Evolutionary conservation across 1,140 invertebrate genomes (phyloP), one percentile per base, ranked within the genome.

Genomic region (Agraylea sexmaculata): DNA sequence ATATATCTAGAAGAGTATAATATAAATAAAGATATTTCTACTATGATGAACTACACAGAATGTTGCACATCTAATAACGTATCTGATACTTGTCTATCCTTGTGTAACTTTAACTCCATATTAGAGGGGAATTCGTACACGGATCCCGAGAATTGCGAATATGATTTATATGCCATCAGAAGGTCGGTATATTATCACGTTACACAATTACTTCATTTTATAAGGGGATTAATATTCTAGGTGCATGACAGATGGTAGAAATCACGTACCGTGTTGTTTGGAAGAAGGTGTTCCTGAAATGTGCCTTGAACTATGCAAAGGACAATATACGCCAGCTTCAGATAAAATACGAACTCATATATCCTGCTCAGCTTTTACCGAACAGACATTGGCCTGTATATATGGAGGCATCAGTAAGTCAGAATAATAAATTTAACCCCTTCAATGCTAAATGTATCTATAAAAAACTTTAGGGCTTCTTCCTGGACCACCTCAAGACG

Each of bases 231-330:
- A 10, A 13, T 33, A 37, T 32, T 33, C 8, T 43, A 65, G 67
- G 19, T 78, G 74, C 51, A 77, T 78, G 75, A 74, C 73, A 51
- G 83, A 87, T 59, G 80, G 82, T 1, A 66, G 83, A 17, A 85
- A 87, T 61, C 84, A 87, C 60, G 77, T 84, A 23, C 83, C 83
- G 0, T 87, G 84, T 57, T 87, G 85, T 53, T 71, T 80, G 12
- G 71, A 79, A 43, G 81, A 86, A 57, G 69, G 75, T 34, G 78
- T 87, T 13, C 84, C 84, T 0, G 80, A 85, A 57, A 75, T 86
- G 37, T 87, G 85, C 55, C 82, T 84, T 53, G 82, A 87, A 49
- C 79, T 87, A 34, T 88, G 85, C 53, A 60, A 78, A n/a, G 85
- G 85, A 21, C 80, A 86, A 51, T 87, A 85, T 56, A 83, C 80